phyloP scores from a whole-genome alignment of 2,888 invertebrate genomes.

The Phalangium opilio region DNA sequence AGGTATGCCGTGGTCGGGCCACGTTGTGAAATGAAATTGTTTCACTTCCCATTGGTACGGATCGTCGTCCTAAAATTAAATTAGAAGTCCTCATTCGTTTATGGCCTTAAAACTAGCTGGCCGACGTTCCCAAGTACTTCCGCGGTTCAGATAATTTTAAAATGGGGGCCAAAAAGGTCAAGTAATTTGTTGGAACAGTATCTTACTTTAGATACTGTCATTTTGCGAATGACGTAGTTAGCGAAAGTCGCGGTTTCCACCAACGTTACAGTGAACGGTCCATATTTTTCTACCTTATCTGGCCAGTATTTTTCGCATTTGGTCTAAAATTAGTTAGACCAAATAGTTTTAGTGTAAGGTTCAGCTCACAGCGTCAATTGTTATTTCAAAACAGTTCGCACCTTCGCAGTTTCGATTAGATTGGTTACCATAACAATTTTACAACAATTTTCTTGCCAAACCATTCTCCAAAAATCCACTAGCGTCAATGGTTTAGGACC shows the following conservation, averaged over 20 bases:
- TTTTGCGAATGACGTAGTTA: conserved; percentile 7
- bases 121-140: no score
- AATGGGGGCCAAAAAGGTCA: no score
- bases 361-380: neutral
- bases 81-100: no score
- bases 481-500: conserved; percentile 8
- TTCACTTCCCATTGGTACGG: conserved; percentile 5
- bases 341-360: neutral
- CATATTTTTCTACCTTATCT: conserved; percentile 3
- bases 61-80: no score
- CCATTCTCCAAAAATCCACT: conserved; percentile 12
- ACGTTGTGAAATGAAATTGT: conserved; percentile 10
- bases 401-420: conserved; percentile 12
- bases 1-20: conserved; percentile 13
- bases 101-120: no score
- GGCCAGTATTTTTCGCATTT: conserved; percentile 15
- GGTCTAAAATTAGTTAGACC: neutral
- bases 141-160: no score
- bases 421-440: conserved; percentile 13
- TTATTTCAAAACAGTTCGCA: neutral
- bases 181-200: no score
- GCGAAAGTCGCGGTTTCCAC: conserved; percentile 2
- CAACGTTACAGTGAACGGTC: conserved; percentile 1
- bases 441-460: conserved; percentile 9
- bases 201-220: conserved; percentile 9